Evolutionary conservation across 2,888 invertebrate genomes (phyloP), one percentile per base, ranked within the genome.

Genomic region (Apocheima hispidaria): DNA sequence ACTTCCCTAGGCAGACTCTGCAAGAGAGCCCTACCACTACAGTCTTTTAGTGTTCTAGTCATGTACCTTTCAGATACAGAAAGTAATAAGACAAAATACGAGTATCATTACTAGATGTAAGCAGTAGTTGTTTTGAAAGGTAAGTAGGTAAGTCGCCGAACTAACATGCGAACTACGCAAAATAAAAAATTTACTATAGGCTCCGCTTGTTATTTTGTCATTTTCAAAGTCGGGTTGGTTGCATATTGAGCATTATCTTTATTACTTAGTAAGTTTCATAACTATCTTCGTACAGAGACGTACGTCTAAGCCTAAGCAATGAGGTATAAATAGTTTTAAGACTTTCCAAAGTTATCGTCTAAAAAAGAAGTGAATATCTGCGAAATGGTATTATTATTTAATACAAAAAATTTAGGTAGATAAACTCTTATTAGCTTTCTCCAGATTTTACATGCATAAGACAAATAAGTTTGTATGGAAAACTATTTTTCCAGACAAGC

Each of bases 131-230:
- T 9, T 43, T 41, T 23, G 14, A 26, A 23, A 14, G 16, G 18
- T 23, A 23, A n/a, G n/a, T n/a, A n/a, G n/a, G n/a, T 18, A 28
- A 46, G 16, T 23, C 16, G 30, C 30, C 9, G 10, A 28, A 18
- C 46, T 7, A 46, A 46, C 48, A 35, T 21, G 35, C 49, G 14
- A 35, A 35, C 21, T 10, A 46, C 44, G 12, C 16, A 21, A 4
- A n/a, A 49, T 35, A 21, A 35, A 35, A 21, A 6, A 12, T 3
- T n/a, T 33, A 35, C 7, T 26, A 10, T 7, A 3, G 6, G 21
- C 21, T 21, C 21, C 5, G n/a, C 35, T 21, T 49, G 35, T 4
- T 14, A 49, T 14, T 35, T 35, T 33, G 33, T 18, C 18, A 30
- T 46, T 46, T 1, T 30, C n/a, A 21, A 35, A 35, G 12, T 1